Percentiles rank a stretch among this genome's conserved stretches.
phyloP scores from a whole-genome alignment of 2,888 invertebrate genomes.

The Hirtodrosophila histrioides region DNA sequence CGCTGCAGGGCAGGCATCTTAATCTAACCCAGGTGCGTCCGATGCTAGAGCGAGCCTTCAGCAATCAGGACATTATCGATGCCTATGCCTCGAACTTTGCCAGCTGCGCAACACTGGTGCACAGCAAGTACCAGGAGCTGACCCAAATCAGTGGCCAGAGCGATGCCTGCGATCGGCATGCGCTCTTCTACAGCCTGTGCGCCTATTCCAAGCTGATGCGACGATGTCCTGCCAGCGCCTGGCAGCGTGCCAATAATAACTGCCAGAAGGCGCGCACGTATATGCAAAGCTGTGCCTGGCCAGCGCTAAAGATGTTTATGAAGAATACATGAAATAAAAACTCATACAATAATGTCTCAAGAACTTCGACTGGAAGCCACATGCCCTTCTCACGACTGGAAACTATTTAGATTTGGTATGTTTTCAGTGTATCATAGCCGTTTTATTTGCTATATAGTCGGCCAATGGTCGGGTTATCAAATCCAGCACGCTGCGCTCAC shows the following conservation, averaged over 20 bases:
- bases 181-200: slow-evolving; percentile 68
- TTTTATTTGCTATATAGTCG: slow-evolving; percentile 44
- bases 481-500: slow-evolving; percentile 72
- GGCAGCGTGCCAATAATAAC: slow-evolving; percentile 50
- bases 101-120: slow-evolving; percentile 47
- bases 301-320: slow-evolving; percentile 64
- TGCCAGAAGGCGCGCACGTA: slow-evolving; percentile 54
- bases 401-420: background rate
- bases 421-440: background rate
- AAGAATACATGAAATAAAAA: slow-evolving; percentile 46
- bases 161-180: slow-evolving; percentile 62
- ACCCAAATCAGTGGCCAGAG: slow-evolving; percentile 54
- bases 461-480: slow-evolving; percentile 75
- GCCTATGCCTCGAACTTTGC: slow-evolving; percentile 57
- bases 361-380: no score
- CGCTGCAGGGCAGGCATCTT: slow-evolving; percentile 41
- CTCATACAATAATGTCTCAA: background rate
- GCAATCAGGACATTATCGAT: slow-evolving; percentile 39
- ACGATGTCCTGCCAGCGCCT: slow-evolving; percentile 49
- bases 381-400: no score
- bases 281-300: slow-evolving; percentile 55
- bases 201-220: slow-evolving; percentile 57
- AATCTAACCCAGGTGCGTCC: slow-evolving; percentile 45
- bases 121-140: slow-evolving; percentile 41
- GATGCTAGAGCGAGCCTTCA: slow-evolving; percentile 59